These are phyloP conservation scores for Pseudomugil tenellus DNA, from an alignment of 2,797 vertebrate genomes.

Conservation along the genomic window DNA sequence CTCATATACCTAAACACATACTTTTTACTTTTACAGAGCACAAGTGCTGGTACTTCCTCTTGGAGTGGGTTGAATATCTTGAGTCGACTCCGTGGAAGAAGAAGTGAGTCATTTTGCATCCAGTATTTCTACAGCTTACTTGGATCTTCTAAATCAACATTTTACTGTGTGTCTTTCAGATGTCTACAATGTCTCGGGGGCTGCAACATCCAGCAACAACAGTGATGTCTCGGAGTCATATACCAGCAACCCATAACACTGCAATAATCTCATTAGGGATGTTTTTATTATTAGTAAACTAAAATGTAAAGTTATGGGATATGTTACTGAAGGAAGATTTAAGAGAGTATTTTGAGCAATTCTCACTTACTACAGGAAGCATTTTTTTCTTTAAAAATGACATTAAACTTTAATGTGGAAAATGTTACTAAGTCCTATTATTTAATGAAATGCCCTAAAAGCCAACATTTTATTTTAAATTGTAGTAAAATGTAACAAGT, in stretches of 20 bases:
- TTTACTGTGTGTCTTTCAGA: slow-evolving; percentile 53
- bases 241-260: slow-evolving; percentile 31
- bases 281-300: no score
- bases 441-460: not conserved
- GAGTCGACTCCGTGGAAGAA: slow-evolving; percentile 81
- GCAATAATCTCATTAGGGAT: not conserved
- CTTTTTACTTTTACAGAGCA: slow-evolving; percentile 74
- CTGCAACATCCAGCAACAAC: slow-evolving; percentile 26
- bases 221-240: slow-evolving; percentile 43
- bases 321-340: not conserved
- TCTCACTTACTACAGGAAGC: not conserved
- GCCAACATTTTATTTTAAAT: not conserved
- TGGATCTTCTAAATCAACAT: not conserved
- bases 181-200: slow-evolving; percentile 56
- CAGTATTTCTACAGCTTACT: not conserved
- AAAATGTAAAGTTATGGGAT: not conserved
- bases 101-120: slow-evolving; percentile 75
- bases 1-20: not conserved
- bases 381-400: not conserved
- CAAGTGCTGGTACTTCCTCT: slow-evolving; percentile 76
- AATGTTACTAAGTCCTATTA: no score
- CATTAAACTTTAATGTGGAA: not conserved
- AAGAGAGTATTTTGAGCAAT: not conserved
- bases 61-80: slow-evolving; percentile 75
- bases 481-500: not conserved